Conservation (phyloP, 1,140 invertebrate species). For the Drosophila asahinai region DNA sequence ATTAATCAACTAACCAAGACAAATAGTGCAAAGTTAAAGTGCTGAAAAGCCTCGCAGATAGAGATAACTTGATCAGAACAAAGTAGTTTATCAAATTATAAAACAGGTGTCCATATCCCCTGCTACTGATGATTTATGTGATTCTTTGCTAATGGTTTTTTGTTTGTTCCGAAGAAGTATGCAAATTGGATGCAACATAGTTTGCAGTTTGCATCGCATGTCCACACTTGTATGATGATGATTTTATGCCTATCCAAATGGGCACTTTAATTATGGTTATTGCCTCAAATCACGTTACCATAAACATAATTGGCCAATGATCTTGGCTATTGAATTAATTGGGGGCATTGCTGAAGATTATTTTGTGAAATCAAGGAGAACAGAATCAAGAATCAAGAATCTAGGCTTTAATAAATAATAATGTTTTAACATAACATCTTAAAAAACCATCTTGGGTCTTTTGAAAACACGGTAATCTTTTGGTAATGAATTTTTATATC, state of each 20-base stretch:
- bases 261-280: conserved; percentile 22
- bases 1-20: conserved; percentile 26
- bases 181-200: conserved; percentile 41
- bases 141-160: conserved; percentile 21
- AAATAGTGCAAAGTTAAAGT: conserved; percentile 21
- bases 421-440: too few species aligned
- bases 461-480: too few species aligned
- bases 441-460: neutral
- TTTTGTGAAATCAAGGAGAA: neutral
- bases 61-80: conserved; percentile 27
- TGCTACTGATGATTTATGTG: conserved; percentile 35
- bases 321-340: conserved; percentile 29
- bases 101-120: conserved; percentile 39
- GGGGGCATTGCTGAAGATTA: neutral
- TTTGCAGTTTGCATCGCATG: conserved; percentile 9
- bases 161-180: conserved; percentile 31
- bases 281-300: conserved; percentile 8
- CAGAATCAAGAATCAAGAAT: neutral
- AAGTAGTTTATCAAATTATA: conserved; percentile 29
- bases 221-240: conserved; percentile 12
- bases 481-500: too few species aligned
- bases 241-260: conserved; percentile 8
- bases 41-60: conserved; percentile 36
- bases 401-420: too few species aligned
- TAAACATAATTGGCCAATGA: conserved; percentile 38